These are phyloP conservation scores for Drosophila bocqueti DNA, from an alignment of 1,140 invertebrate genomes.

Conservation along the genomic window DNA sequence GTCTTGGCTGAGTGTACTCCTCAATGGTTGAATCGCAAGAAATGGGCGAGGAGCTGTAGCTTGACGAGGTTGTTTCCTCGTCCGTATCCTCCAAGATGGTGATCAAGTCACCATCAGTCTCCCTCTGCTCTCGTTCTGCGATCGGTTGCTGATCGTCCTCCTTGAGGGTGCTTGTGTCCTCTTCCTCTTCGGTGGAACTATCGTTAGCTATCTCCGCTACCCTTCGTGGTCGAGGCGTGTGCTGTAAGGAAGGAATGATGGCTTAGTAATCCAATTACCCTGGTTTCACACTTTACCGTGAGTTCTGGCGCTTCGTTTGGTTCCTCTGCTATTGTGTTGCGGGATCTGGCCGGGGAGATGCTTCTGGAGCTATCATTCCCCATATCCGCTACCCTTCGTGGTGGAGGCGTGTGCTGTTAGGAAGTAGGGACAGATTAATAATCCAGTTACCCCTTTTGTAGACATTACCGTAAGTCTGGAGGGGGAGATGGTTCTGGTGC, in stretches of 20 bases:
- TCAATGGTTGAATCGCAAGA: slow-evolving; percentile 5
- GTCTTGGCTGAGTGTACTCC: neutral
- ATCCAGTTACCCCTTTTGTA: neutral
- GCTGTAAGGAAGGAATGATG: neutral
- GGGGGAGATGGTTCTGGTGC: neutral
- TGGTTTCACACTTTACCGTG: neutral
- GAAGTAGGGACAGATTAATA: neutral
- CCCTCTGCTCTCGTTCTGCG: neutral
- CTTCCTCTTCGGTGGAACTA: neutral
- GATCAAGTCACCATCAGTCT: neutral
- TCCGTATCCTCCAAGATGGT: slow-evolving; percentile 12
- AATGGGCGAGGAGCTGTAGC: neutral
- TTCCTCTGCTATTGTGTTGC: neutral
- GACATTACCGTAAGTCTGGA: neutral
- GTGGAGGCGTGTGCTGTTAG: neutral
- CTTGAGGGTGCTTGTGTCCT: neutral
- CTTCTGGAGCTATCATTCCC: neutral
- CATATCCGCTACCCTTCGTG: neutral
- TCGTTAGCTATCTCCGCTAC: neutral
- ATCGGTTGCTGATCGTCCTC: neutral
- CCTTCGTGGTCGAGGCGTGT: neutral
- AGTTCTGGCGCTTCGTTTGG: neutral
- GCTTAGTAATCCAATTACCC: neutral
- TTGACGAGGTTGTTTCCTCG: neutral
- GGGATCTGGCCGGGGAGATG: neutral